A percentile compares a stretch with the other conserved stretches of the same genome.
Evolutionary conservation across 2,797 vertebrate genomes (phyloP).

Genomic region (Oreochromis grahami): DNA sequence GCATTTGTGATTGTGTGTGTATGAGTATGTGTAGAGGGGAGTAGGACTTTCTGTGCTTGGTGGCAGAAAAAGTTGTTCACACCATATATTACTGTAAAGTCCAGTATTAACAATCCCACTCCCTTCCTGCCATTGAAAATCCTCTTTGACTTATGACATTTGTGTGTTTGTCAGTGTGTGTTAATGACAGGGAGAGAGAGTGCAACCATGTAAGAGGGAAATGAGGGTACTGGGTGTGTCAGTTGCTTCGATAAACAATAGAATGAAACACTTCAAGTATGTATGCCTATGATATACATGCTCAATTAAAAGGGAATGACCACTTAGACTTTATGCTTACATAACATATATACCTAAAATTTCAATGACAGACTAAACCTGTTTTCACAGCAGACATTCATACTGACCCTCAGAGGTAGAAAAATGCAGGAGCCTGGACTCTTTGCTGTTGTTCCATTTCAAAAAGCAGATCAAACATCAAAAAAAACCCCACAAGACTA

Average conservation of each 20-base stretch:
- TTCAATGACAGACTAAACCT: not conserved
- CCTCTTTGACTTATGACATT: constrained; percentile 53
- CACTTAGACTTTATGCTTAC: not conserved
- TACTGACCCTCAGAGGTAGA: no score
- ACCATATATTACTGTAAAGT: constrained; percentile 61
- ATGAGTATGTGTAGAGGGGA: not conserved
- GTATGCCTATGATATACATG: not conserved
- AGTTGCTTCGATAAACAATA: constrained; percentile 30
- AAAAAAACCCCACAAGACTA: not conserved
- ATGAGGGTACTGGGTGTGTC: constrained; percentile 23
- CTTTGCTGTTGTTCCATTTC: not conserved
- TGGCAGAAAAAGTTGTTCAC: constrained; percentile 51
- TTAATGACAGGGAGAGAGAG: not conserved
- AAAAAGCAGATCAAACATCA: not conserved
- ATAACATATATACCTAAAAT: not conserved
- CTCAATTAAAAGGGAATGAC: not conserved
- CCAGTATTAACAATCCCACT: constrained; percentile 55
- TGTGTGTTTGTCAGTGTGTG: not conserved
- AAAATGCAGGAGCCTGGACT: no score
- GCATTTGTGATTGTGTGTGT: not conserved
- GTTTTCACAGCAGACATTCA: no score
- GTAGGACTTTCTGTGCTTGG: not conserved
- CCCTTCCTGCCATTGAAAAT: constrained; percentile 70
- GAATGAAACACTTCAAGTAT: not conserved
- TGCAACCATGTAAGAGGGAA: not conserved